Evolutionary conservation across 2,797 vertebrate genomes (phyloP).

Genomic region (Natrix natrix): DNA sequence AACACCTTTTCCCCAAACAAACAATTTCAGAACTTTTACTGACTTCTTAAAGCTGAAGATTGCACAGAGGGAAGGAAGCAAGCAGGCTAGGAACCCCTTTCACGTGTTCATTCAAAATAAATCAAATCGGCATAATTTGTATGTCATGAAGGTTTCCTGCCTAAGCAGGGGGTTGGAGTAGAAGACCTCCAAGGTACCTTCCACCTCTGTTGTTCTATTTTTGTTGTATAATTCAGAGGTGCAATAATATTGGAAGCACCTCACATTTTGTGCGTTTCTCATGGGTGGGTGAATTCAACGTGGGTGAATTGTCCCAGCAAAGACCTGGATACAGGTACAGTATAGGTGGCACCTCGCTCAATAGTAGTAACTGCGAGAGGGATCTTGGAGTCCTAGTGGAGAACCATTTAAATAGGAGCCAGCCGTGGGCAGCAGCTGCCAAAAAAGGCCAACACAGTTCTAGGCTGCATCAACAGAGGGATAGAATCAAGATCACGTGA

Average conservation of each 20-base stretch:
- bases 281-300: not conserved
- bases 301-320: not conserved
- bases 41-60: not conserved
- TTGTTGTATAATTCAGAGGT: not conserved
- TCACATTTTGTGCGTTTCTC: not conserved
- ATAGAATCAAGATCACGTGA: no score
- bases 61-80: not conserved
- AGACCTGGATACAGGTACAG: not conserved
- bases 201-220: no score
- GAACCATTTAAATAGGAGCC: no score
- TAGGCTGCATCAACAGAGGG: no score
- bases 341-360: no score
- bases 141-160: no score
- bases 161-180: no score
- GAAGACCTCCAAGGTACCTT: no score
- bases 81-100: not conserved
- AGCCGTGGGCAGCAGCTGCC: no score
- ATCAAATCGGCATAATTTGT: not conserved
- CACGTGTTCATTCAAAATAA: not conserved
- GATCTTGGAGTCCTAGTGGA: no score
- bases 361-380: no score
- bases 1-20: not conserved
- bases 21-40: not conserved
- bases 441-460: no score
- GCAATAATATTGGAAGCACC: not conserved